These are phyloP conservation scores for Noctua comes DNA, from an alignment of 2,888 invertebrate species.

Conservation along the genomic window DNA sequence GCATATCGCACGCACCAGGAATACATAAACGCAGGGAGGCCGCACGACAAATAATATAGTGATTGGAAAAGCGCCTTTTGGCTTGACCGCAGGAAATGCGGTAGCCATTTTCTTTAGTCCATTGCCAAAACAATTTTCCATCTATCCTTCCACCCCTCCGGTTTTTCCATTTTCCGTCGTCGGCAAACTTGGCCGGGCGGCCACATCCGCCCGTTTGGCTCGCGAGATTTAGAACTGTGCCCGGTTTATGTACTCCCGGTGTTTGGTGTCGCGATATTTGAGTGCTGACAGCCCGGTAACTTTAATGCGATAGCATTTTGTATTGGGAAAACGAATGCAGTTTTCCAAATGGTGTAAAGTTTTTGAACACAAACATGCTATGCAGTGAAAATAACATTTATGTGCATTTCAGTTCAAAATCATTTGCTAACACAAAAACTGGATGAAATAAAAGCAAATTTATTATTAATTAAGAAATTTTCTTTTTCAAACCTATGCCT, in stretches of 20 bases:
- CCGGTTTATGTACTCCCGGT: constrained; percentile 68
- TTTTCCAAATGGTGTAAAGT: constrained; percentile 12
- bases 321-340: constrained; percentile 44
- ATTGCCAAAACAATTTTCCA: constrained; percentile 86
- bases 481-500: background rate
- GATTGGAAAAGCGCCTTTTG: constrained; percentile 82
- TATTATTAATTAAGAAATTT: background rate
- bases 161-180: constrained; percentile 83
- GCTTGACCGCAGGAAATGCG: constrained; percentile 79
- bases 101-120: constrained; percentile 89
- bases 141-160: constrained; percentile 70
- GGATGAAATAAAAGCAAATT: background rate
- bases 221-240: constrained; percentile 78
- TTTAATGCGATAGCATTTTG: constrained; percentile 56
- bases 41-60: constrained; percentile 75
- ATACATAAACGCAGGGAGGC: constrained; percentile 78
- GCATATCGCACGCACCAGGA: constrained; percentile 73
- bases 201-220: constrained; percentile 75
- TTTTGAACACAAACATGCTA: background rate
- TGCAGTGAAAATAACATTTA: background rate
- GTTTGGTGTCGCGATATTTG: constrained; percentile 62
- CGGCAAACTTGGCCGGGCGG: constrained; percentile 80
- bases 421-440: background rate
- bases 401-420: background rate
- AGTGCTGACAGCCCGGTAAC: constrained; percentile 62